Evolutionary conservation across 2,888 invertebrate genomes (phyloP).

Genomic region (Craniophora ligustri): DNA sequence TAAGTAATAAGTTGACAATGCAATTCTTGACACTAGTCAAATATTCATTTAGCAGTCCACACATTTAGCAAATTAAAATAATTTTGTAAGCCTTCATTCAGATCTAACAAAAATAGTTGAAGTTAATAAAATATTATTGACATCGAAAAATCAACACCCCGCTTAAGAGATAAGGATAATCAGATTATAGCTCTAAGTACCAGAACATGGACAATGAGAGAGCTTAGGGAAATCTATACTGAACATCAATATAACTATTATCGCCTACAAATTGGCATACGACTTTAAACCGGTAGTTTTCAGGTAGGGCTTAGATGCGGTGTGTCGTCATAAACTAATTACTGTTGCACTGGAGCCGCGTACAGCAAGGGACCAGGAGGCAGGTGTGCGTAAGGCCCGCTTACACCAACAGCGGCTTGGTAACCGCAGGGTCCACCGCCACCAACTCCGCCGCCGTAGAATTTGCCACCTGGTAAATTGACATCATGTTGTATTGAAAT

Average conservation of each 20-base stretch:
- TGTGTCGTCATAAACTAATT: slow-evolving; percentile 66
- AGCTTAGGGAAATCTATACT: slow-evolving; percentile 56
- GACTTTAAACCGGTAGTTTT: slow-evolving; percentile 39
- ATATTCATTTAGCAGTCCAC: slow-evolving; percentile 47
- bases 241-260: slow-evolving; percentile 52
- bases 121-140: slow-evolving; percentile 66
- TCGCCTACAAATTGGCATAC: slow-evolving; percentile 44
- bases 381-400: slow-evolving; percentile 90
- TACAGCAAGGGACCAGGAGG: slow-evolving; percentile 88
- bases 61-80: slow-evolving; percentile 52
- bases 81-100: slow-evolving; percentile 81
- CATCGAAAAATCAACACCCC: slow-evolving; percentile 64
- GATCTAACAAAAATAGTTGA: slow-evolving; percentile 76
- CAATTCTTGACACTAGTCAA: slow-evolving; percentile 46
- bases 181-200: slow-evolving; percentile 67
- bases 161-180: slow-evolving; percentile 47
- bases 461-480: slow-evolving; percentile 89
- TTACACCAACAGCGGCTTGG: slow-evolving; percentile 90
- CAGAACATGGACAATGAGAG: slow-evolving; percentile 51
- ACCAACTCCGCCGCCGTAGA: slow-evolving; percentile 91
- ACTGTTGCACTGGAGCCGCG: slow-evolving; percentile 93
- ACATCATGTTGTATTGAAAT: neutral
- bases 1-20: slow-evolving; percentile 44
- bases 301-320: slow-evolving; percentile 45
- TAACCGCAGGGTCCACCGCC: slow-evolving; percentile 90